Conservation (phyloP, 2,113 vertebrate genomes). For the Cottus gobio region DNA sequence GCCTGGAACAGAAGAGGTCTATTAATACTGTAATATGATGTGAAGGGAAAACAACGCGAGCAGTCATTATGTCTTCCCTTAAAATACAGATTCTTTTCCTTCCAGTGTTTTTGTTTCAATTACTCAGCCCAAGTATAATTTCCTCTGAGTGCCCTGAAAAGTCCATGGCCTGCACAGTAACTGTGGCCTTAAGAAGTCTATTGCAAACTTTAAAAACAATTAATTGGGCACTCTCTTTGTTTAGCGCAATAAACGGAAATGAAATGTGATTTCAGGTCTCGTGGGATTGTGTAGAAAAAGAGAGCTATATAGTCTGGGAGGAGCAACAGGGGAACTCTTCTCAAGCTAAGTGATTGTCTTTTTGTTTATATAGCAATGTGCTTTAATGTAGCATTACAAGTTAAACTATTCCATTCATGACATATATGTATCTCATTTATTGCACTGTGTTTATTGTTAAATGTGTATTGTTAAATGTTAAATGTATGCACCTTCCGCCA, state of each 20-base stretch:
- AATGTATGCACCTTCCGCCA: too few species aligned
- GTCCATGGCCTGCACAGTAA: conserved; percentile 38
- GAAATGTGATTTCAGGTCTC: conserved; percentile 42
- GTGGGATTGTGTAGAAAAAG: conserved; percentile 12
- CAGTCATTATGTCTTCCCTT: conserved; percentile 59
- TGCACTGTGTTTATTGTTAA: too few species aligned
- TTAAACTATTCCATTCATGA: not conserved
- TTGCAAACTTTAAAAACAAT: conserved; percentile 43
- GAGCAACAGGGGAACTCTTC: conserved; percentile 23
- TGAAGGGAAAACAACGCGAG: conserved; percentile 56
- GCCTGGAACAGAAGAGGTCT: conserved; percentile 42
- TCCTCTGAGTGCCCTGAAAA: conserved; percentile 60
- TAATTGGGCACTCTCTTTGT: conserved; percentile 33
- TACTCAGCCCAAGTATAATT: conserved; percentile 68
- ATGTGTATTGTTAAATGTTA: too few species aligned
- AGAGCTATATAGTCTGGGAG: conserved; percentile 27
- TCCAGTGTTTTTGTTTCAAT: conserved; percentile 71
- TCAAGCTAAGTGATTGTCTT: conserved; percentile 32
- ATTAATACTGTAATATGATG: conserved; percentile 60
- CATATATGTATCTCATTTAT: not conserved
- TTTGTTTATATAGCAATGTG: conserved; percentile 43
- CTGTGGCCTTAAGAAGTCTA: conserved; percentile 40
- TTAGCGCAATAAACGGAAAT: conserved; percentile 37
- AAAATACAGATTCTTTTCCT: conserved; percentile 58
- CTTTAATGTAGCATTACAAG: conserved; percentile 24